Percentiles rank a stretch among this genome's conserved stretches.
Evolutionary conservation across 2,113 vertebrate species (phyloP).

Genomic region (Corapipo altera): DNA sequence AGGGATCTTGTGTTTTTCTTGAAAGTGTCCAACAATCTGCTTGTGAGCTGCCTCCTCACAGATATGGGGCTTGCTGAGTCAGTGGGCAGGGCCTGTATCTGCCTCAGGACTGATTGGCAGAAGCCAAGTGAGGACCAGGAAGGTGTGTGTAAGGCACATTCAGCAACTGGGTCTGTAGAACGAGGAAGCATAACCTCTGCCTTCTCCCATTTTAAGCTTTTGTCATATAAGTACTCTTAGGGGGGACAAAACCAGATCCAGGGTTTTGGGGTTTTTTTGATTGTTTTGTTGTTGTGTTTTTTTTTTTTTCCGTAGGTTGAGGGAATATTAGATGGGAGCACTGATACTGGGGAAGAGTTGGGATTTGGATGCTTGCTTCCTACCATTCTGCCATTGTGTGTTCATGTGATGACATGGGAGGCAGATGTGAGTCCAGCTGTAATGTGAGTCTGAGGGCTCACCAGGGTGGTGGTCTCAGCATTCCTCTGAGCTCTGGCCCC

Average conservation of each 20-base stretch:
- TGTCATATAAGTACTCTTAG: background rate
- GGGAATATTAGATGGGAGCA: background rate
- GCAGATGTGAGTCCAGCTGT: background rate
- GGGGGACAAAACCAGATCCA: background rate
- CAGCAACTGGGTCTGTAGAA: background rate
- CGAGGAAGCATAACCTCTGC: background rate
- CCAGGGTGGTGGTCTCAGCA: background rate
- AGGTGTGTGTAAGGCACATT: background rate
- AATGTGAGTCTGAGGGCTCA: background rate
- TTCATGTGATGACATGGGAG: background rate
- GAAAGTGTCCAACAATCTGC: background rate
- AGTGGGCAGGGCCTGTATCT: background rate
- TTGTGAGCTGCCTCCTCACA: background rate
- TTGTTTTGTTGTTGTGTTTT: too few relatives aligned
- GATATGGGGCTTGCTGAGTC: background rate
- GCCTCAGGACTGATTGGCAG: background rate
- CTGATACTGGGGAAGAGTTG: background rate
- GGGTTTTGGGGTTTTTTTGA: too few relatives aligned
- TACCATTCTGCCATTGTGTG: fast-evolving
- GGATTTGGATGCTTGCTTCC: background rate
- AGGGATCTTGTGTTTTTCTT: background rate
- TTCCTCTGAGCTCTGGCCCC: background rate
- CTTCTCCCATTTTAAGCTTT: background rate
- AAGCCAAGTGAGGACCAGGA: background rate
- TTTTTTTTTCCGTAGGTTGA: background rate